Evolutionary conservation across 2,113 vertebrate species (phyloP).

Genomic region (Ceyx cyanopectus): DNA sequence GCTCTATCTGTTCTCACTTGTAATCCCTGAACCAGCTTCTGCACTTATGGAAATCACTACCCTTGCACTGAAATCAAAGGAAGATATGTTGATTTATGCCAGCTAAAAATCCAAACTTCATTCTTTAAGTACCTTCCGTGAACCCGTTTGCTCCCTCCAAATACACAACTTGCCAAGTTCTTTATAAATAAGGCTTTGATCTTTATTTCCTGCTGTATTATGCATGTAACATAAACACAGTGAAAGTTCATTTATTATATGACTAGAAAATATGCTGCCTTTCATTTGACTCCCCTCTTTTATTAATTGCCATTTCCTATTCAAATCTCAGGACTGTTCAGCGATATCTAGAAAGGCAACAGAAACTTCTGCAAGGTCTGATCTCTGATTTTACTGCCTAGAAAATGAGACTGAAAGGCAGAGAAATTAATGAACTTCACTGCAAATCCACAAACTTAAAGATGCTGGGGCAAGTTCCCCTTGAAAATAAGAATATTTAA

Average conservation of each 20-base stretch:
- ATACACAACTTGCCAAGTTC: neutral
- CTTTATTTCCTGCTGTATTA: conserved; percentile 36
- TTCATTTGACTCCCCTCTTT: neutral
- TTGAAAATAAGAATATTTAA: neutral
- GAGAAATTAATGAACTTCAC: neutral
- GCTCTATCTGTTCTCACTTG: neutral
- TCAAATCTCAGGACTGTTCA: neutral
- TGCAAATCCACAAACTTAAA: neutral
- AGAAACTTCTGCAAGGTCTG: neutral
- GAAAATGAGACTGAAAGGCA: neutral
- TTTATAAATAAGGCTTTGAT: conserved; percentile 34
- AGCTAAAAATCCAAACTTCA: neutral
- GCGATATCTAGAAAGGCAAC: neutral
- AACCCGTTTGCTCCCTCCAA: neutral
- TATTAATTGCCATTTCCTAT: conserved; percentile 21
- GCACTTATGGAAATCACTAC: neutral
- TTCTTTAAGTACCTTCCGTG: neutral
- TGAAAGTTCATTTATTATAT: neutral
- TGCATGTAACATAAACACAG: neutral
- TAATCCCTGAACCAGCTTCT: neutral
- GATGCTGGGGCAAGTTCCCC: neutral
- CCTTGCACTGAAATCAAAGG: neutral
- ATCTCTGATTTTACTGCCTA: neutral
- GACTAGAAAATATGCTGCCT: neutral
- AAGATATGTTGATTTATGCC: neutral